A percentile compares a stretch with the other conserved stretches of the same genome.
Evolutionary conservation across 2,888 invertebrate genomes (phyloP).

Genomic region (Athalia circularis): DNA sequence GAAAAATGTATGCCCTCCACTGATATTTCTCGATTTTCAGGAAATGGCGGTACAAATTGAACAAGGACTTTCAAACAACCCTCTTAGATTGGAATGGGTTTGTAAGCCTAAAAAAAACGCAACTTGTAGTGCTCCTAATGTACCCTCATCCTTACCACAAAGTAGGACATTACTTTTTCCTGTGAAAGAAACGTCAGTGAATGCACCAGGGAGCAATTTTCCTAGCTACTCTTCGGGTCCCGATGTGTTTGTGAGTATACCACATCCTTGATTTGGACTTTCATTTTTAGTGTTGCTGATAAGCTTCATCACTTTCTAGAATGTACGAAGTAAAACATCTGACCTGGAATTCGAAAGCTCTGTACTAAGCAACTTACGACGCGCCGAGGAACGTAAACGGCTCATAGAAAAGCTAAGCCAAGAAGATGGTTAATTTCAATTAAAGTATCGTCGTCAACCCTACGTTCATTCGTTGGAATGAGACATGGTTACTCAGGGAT

Average conservation of each 20-base stretch:
- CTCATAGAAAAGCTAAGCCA: constrained; percentile 83
- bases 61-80: constrained; percentile 81
- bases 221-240: constrained; percentile 65
- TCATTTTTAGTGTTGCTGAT: constrained; percentile 7
- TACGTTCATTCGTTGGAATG: background rate
- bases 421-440: constrained; percentile 73
- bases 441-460: background rate
- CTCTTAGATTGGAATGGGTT: constrained; percentile 84
- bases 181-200: constrained; percentile 23
- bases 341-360: constrained; percentile 88
- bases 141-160: constrained; percentile 31
- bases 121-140: constrained; percentile 5
- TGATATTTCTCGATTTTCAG: constrained; percentile 67
- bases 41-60: constrained; percentile 77
- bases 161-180: constrained; percentile 18
- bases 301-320: constrained; percentile 29
- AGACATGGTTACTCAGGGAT: constrained; percentile 27
- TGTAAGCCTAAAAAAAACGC: constrained; percentile 74
- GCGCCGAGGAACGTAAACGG: constrained; percentile 89
- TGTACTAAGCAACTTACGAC: constrained; percentile 86
- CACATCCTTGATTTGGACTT: constrained; percentile 10
- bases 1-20: too few relatives aligned
- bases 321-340: constrained; percentile 59
- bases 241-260: constrained; percentile 60
- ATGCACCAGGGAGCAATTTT: constrained; percentile 49